phyloP scores from a whole-genome alignment of 2,113 vertebrate genomes.

The Odocoileus virginianus region DNA sequence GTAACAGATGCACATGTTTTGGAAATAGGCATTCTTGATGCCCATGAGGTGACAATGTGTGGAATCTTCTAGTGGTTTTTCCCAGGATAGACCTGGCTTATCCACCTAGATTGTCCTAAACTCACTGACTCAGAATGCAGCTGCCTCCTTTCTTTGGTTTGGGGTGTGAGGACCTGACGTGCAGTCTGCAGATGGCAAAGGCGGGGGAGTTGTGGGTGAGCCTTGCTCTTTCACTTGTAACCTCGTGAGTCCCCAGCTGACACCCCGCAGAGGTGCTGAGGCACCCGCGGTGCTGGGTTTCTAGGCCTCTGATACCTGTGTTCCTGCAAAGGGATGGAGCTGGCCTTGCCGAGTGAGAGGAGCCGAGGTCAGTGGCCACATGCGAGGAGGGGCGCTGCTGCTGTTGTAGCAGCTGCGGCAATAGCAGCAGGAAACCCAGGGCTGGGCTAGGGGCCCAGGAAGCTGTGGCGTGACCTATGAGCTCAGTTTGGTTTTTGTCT shows the following conservation, averaged over 20 bases:
- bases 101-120: background rate
- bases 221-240: background rate
- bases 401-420: no score
- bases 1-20: background rate
- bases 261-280: background rate
- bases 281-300: background rate
- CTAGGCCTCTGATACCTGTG: background rate
- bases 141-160: background rate
- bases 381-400: accelerated
- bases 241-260: background rate
- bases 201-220: background rate
- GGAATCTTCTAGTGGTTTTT: background rate
- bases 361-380: background rate
- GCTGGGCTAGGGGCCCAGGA: background rate
- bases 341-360: background rate
- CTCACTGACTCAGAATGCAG: background rate
- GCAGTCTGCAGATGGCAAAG: background rate
- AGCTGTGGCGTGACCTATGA: background rate
- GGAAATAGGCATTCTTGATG: background rate
- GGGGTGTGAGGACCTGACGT: background rate
- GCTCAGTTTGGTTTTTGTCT: background rate
- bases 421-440: slow-evolving; percentile 10
- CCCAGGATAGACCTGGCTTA: background rate
- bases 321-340: background rate
- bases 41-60: background rate